A percentile compares a stretch with the other conserved stretches of the same genome.
Conservation (phyloP, 1,140 invertebrate genomes). For the Macrocentrus cingulum region DNA sequence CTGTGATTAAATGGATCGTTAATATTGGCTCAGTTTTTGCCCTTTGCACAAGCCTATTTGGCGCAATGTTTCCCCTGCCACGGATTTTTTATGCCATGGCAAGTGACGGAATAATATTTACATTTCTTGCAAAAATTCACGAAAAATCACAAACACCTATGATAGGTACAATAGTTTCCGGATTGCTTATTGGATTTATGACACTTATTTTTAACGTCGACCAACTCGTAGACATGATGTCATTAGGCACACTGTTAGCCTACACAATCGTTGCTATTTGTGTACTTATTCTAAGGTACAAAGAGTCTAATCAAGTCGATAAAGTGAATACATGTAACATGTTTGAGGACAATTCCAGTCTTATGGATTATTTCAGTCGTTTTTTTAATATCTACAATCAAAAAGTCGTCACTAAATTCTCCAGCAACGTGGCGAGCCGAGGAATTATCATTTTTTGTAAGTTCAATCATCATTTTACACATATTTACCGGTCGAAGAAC, state of each 20-base stretch:
- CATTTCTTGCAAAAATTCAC: too few relatives aligned
- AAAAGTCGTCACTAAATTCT: constrained; percentile 61
- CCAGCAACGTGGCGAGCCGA: constrained; percentile 63
- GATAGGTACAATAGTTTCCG: too few relatives aligned
- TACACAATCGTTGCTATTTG: constrained; percentile 90
- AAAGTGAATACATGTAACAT: constrained; percentile 7
- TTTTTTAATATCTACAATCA: constrained; percentile 65
- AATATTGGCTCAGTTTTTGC: too few relatives aligned
- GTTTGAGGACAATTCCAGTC: constrained; percentile 29
- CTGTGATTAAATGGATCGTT: too few relatives aligned
- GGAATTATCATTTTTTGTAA: constrained; percentile 63
- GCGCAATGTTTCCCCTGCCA: too few relatives aligned
- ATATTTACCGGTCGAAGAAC: constrained; percentile 32
- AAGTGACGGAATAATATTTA: too few relatives aligned
- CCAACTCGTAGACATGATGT: constrained; percentile 92
- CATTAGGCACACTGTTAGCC: constrained; percentile 90
- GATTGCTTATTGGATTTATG: constrained; percentile 30
- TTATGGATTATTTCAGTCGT: constrained; percentile 42
- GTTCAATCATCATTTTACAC: constrained; percentile 33
- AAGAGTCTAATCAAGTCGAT: constrained; percentile 28
- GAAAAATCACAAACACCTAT: too few relatives aligned
- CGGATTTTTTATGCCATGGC: too few relatives aligned
- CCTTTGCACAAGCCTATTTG: too few relatives aligned
- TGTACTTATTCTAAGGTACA: constrained; percentile 73
- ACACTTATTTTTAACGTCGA: constrained; percentile 77